Base-by-base conservation (phyloP, 2,888 invertebrate species). In the Cyclophora albipunctata region DNA sequence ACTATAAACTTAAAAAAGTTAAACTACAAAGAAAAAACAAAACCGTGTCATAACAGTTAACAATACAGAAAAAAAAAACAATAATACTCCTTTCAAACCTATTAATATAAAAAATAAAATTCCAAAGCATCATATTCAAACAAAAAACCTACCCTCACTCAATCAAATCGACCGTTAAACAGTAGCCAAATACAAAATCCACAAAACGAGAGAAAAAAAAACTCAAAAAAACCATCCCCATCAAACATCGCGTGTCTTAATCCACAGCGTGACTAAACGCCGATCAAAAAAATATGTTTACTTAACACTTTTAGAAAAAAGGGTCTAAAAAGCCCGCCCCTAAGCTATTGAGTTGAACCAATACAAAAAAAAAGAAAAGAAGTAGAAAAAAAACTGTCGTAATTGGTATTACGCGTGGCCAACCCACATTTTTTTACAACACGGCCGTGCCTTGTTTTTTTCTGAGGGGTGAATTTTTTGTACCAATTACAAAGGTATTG, bases 341-440 rank as follows among this genome's bases (percentile, higher is more conserved):
- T 76, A 20, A 63, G 59, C 63, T 69, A 66, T 75, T 67, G 69
- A 62, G 62, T 49, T 58, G 64, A 63, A 73, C 84, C 84, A 85
- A 86, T 84, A 78, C 78, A 82, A 80, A 81, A 84, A 80, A 82
- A 78, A 72, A 56, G 61, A 61, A 58, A 72, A 76, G 79, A 78
- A 74, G 74, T 62, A 72, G 67, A 59, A 60, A 72, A 79, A 86
- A 82, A 83, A 80, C 73, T 63, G 70, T 73, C 66, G 67, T 84
- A 85, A 88, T 87, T 87, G 86, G 80, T 71, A 71, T 69, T 69
- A 60, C 82, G 78, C 79, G 86, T 81, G 87, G 50, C 81, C 81
- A 73, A 74, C 82, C 84, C 71, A 78, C 68, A 69, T 75, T 77
- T 79, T 77, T 78, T 73, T 69, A 63, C 68, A 71, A 58, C 64